A percentile compares a stretch with the other conserved stretches of the same genome.
Evolutionary conservation across 2,113 vertebrate genomes (phyloP).

Genomic region (Capreolus pygargus): DNA sequence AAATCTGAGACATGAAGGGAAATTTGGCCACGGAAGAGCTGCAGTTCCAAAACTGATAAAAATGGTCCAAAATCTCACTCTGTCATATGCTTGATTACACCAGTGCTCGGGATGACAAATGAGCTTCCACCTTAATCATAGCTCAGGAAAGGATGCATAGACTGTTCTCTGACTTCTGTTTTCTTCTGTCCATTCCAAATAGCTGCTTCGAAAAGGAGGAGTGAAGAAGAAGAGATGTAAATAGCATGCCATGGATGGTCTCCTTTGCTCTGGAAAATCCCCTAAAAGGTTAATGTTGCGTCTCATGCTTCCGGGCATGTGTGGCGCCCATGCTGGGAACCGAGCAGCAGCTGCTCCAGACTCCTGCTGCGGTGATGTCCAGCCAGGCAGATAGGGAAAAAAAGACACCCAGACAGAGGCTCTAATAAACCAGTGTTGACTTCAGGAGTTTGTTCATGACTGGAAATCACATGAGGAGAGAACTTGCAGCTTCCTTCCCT

Average conservation of each 20-base stretch:
- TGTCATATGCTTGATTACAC: slow-evolving; percentile 45
- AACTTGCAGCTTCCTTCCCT: neutral
- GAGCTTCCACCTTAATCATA: slow-evolving; percentile 72
- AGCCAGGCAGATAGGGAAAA: neutral
- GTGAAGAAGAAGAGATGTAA: neutral
- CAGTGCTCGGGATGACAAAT: slow-evolving; percentile 44
- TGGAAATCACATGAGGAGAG: slow-evolving; percentile 17
- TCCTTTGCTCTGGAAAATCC: slow-evolving; percentile 43
- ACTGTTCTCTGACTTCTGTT: slow-evolving; percentile 61
- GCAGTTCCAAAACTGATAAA: slow-evolving; percentile 37
- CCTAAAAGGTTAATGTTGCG: slow-evolving; percentile 41
- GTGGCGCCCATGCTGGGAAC: slow-evolving; percentile 49
- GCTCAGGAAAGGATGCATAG: slow-evolving; percentile 31
- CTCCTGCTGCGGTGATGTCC: slow-evolving; percentile 17
- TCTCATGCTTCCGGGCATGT: slow-evolving; percentile 32
- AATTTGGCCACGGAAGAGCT: neutral
- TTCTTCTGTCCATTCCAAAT: slow-evolving; percentile 46
- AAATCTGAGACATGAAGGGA: slow-evolving; percentile 38
- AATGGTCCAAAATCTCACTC: slow-evolving; percentile 42
- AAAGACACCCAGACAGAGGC: neutral
- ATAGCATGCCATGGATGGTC: neutral
- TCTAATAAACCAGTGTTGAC: neutral
- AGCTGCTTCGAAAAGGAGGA: neutral
- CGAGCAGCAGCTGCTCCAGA: neutral
- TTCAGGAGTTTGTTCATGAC: neutral